Conservation (phyloP, 2,797 vertebrate genomes). For the Gymnothorax reevesii region DNA sequence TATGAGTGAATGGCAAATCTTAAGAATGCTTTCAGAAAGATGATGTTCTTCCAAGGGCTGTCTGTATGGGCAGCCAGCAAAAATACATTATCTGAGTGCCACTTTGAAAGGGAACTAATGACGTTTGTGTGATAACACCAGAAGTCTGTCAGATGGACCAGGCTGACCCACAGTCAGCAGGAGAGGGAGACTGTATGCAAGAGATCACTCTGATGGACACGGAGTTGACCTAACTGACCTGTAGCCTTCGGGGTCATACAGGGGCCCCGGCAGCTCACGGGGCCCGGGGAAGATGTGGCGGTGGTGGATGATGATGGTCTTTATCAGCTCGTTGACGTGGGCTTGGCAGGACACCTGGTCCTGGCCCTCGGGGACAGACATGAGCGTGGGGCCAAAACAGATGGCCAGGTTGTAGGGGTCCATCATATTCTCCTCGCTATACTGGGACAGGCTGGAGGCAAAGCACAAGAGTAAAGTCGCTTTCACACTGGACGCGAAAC, state of each 20-base stretch:
- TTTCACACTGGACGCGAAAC: no score
- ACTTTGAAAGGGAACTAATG: neutral
- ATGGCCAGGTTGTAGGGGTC: conserved; percentile 88
- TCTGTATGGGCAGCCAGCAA: neutral
- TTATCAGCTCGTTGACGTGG: conserved; percentile 81
- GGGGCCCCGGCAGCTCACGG: conserved; percentile 69
- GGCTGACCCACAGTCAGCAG: neutral
- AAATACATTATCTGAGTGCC: neutral
- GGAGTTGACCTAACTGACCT: conserved; percentile 71
- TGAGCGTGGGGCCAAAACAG: conserved; percentile 88
- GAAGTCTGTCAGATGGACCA: neutral
- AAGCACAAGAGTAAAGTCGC: neutral
- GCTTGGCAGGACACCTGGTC: conserved; percentile 79
- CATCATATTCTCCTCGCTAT: conserved; percentile 96
- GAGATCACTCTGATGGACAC: neutral
- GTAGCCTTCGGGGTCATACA: conserved; percentile 89
- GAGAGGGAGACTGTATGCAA: neutral
- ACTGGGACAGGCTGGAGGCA: conserved; percentile 79
- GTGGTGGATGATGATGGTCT: conserved; percentile 77
- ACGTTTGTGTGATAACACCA: neutral
- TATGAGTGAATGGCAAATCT: neutral
- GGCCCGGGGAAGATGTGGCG: conserved; percentile 76
- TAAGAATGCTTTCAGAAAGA: neutral
- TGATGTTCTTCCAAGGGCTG: neutral
- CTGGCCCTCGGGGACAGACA: conserved; percentile 70